phyloP scores from a whole-genome alignment of 2,797 vertebrate genomes.

The Ispidina picta region DNA sequence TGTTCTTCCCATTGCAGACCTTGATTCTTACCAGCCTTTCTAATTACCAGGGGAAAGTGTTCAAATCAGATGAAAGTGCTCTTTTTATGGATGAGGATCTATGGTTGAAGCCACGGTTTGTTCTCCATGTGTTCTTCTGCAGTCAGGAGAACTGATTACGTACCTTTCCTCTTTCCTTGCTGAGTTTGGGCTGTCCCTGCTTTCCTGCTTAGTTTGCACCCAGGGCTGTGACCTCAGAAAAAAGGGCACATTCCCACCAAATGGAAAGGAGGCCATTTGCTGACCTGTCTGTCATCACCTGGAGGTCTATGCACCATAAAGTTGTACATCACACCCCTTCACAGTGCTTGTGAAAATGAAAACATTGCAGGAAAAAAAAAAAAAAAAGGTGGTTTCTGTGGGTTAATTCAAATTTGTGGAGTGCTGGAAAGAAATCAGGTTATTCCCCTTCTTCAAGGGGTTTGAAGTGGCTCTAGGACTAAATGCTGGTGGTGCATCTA shows the following conservation, averaged over 20 bases:
- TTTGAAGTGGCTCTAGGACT: neutral
- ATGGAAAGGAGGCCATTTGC: neutral
- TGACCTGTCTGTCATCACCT: neutral
- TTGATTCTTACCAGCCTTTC: neutral
- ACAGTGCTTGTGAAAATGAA: neutral
- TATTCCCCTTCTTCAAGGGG: neutral
- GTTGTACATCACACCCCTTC: neutral
- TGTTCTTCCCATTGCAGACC: neutral
- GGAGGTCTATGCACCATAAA: neutral
- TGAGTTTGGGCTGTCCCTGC: neutral
- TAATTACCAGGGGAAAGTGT: neutral
- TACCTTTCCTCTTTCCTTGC: neutral
- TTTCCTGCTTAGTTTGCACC: neutral
- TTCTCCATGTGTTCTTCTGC: neutral
- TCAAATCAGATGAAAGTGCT: neutral
- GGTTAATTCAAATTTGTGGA: neutral
- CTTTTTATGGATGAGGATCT: neutral
- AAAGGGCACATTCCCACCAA: neutral
- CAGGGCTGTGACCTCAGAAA: rapidly evolving
- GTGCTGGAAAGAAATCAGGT: neutral
- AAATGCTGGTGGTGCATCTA: neutral
- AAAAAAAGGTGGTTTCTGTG: neutral
- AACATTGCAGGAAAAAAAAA: neutral
- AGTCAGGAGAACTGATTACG: rapidly evolving
- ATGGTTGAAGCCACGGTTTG: neutral